A percentile compares a stretch with the other conserved stretches of the same genome.
These are phyloP conservation scores for Ametastegia equiseti DNA, from an alignment of 2,888 invertebrate species.

Conservation along the genomic window DNA sequence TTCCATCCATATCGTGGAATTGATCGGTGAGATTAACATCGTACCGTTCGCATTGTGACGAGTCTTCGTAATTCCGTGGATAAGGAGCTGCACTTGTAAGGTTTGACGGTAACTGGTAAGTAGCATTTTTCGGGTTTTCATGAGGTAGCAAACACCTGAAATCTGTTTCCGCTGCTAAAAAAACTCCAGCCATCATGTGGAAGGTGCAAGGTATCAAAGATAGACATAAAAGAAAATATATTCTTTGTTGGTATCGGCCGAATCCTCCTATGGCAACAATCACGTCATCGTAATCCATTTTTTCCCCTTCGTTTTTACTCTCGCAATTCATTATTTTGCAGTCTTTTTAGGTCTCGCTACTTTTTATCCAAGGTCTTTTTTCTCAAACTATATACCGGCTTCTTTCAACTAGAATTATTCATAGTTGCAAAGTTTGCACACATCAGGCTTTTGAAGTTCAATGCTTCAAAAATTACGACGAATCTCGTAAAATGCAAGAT, in stretches of 20 bases:
- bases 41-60: slow-evolving; percentile 78
- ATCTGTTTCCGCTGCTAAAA: slow-evolving; percentile 82
- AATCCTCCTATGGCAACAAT: slow-evolving; percentile 84
- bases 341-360: too few relatives aligned
- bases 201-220: slow-evolving; percentile 86
- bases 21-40: slow-evolving; percentile 73
- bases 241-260: slow-evolving; percentile 83
- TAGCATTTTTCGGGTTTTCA: slow-evolving; percentile 77
- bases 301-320: too few relatives aligned
- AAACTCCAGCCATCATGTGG: slow-evolving; percentile 86
- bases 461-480: too few relatives aligned
- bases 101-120: slow-evolving; percentile 76
- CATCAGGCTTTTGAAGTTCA: too few relatives aligned
- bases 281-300: too few relatives aligned
- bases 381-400: too few relatives aligned
- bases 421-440: too few relatives aligned
- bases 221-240: slow-evolving; percentile 83
- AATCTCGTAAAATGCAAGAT: too few relatives aligned
- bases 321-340: too few relatives aligned
- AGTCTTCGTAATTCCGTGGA: slow-evolving; percentile 77
- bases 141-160: slow-evolving; percentile 80
- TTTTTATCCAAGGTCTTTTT: too few relatives aligned
- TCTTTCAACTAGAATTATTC: too few relatives aligned
- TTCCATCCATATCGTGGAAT: slow-evolving; percentile 63
- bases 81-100: slow-evolving; percentile 77